Conservation (phyloP, 2,113 vertebrate species). For the Podilymbus podiceps region DNA sequence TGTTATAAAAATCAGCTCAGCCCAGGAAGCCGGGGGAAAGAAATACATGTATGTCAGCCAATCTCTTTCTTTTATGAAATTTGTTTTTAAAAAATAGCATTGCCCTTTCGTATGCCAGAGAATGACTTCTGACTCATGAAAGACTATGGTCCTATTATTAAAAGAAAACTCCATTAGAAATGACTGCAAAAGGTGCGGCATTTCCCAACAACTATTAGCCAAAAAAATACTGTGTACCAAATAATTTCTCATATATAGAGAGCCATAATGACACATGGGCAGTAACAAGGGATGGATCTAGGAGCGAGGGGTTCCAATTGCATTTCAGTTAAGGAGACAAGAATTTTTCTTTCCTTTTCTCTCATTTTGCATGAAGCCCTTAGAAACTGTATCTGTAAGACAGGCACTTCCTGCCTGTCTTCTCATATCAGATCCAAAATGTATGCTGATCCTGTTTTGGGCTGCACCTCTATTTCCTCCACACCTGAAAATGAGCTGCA, state of each 20-base stretch:
- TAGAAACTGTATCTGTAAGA: neutral
- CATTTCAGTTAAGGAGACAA: neutral
- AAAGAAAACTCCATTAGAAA: neutral
- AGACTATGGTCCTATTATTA: neutral
- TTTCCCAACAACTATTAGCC: neutral
- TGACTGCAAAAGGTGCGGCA: neutral
- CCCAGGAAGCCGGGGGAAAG: neutral
- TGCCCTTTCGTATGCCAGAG: neutral
- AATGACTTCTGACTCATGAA: neutral
- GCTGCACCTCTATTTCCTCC: neutral
- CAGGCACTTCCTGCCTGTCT: neutral
- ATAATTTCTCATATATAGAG: neutral
- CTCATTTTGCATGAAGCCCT: neutral
- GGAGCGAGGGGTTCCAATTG: neutral
- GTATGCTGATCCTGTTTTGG: neutral
- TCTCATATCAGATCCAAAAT: neutral
- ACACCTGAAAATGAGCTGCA: neutral
- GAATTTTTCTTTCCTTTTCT: neutral
- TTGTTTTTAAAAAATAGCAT: neutral
- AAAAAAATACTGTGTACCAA: neutral
- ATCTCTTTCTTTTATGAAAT: slow-evolving; percentile 1
- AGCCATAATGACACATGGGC: neutral
- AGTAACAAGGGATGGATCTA: neutral
- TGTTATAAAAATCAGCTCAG: slow-evolving; percentile 9
- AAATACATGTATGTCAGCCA: neutral